Evolutionary conservation across 2,113 vertebrate species (phyloP).

Genomic region (Nanorana parkeri): DNA sequence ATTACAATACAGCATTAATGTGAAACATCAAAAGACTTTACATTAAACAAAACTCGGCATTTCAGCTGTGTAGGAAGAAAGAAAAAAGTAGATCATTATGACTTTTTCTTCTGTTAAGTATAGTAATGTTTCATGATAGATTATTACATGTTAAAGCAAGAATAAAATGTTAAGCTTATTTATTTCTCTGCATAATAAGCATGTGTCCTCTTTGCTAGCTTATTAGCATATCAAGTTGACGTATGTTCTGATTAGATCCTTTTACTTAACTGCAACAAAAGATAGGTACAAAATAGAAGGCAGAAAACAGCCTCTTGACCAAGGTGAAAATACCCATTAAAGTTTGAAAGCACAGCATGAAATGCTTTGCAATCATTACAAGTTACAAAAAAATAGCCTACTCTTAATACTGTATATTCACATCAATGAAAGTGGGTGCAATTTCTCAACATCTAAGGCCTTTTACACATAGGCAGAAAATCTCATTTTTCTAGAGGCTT

Average conservation of each 20-base stretch:
- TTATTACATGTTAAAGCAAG: not conserved
- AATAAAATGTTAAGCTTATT: slow-evolving; percentile 6
- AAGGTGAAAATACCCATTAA: not conserved
- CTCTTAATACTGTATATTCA: too few species aligned
- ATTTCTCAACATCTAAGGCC: too few species aligned
- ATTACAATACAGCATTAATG: too few species aligned
- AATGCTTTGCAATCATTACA: slow-evolving; percentile 17
- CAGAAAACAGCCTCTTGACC: slow-evolving; percentile 36
- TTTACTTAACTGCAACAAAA: slow-evolving; percentile 55
- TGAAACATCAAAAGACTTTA: too few species aligned
- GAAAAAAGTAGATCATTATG: slow-evolving; percentile 8
- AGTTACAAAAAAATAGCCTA: not conserved
- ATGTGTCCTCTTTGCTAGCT: not conserved
- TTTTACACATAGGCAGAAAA: too few species aligned
- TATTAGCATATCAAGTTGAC: slow-evolving; percentile 53
- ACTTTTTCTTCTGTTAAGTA: slow-evolving; percentile 7
- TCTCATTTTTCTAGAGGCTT: too few species aligned
- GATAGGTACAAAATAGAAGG: slow-evolving; percentile 39
- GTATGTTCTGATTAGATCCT: slow-evolving; percentile 56
- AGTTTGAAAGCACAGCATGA: not conserved
- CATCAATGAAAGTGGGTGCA: too few species aligned
- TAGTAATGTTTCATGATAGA: slow-evolving; percentile 1
- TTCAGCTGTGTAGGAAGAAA: too few species aligned
- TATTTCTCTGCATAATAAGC: slow-evolving; percentile 2
- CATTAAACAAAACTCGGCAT: too few species aligned